These are phyloP conservation scores for Brotogeris chrysoptera DNA, from an alignment of 2,797 vertebrate genomes.

Conservation along the genomic window DNA sequence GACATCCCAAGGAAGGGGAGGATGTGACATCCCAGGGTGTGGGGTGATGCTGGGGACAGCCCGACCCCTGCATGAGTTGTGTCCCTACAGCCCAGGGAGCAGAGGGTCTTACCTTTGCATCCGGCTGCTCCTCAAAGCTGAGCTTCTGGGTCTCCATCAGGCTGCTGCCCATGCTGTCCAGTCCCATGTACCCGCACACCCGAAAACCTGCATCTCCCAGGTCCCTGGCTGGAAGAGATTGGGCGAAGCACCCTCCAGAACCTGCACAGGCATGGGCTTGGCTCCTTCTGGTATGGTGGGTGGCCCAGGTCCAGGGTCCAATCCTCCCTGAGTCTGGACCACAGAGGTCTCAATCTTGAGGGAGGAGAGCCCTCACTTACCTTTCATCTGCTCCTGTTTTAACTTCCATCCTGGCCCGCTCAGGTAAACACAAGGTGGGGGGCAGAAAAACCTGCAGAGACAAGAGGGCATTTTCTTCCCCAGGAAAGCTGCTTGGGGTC, in stretches of 20 bases:
- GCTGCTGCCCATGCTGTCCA: constrained; percentile 85
- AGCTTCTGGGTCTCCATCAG: constrained; percentile 87
- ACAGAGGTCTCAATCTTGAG: background rate
- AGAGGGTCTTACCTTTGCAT: constrained; percentile 78
- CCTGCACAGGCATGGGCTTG: rapidly evolving
- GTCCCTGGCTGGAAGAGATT: constrained; percentile 72
- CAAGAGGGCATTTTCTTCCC: background rate
- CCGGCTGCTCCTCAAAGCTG: constrained; percentile 86
- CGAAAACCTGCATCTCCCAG: constrained; percentile 72
- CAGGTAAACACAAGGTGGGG: constrained; percentile 93
- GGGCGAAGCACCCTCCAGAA: background rate
- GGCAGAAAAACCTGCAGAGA: constrained; percentile 90
- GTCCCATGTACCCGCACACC: constrained; percentile 90
- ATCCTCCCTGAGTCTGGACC: background rate
- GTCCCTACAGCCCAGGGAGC: background rate
- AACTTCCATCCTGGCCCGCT: constrained; percentile 87
- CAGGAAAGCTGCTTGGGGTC: background rate
- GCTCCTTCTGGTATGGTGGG: rapidly evolving
- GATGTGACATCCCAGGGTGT: background rate
- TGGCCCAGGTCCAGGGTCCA: background rate
- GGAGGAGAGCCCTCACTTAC: constrained; percentile 60
- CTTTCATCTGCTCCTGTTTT: constrained; percentile 85
- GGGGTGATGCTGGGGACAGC: background rate
- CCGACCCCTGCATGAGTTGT: rapidly evolving
- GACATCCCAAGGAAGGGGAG: rapidly evolving